Conservation (phyloP, 2,113 vertebrate genomes). For the Chrysochloris asiatica region DNA sequence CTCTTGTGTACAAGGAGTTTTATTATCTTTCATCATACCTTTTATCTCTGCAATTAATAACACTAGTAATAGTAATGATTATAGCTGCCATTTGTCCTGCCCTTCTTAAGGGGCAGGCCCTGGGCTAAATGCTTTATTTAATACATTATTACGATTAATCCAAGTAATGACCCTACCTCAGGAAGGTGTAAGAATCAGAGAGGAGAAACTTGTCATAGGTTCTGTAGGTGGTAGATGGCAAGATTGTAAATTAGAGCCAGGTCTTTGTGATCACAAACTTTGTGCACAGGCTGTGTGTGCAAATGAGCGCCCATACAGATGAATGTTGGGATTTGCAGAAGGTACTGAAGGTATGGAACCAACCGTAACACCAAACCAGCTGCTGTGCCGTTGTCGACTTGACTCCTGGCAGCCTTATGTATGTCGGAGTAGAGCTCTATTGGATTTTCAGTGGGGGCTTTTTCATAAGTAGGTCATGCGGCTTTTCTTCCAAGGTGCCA, state of each 20-base stretch:
- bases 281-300: not conserved
- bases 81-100: not conserved
- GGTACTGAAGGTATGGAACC: not conserved
- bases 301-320: not conserved
- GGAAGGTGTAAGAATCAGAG: not conserved
- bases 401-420: not conserved
- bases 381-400: not conserved
- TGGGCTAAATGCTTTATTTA: not conserved
- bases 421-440: not conserved
- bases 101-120: not conserved
- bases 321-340: not conserved
- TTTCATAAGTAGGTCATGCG: not conserved
- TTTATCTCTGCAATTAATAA: not conserved
- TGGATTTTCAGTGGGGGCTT: not conserved
- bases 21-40: not conserved
- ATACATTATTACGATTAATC: not conserved
- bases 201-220: not conserved
- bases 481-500: not conserved
- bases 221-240: too few relatives aligned
- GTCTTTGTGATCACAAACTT: not conserved
- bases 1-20: not conserved
- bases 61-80: too few relatives aligned
- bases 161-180: not conserved
- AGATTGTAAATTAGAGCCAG: not conserved
- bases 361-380: not conserved